phyloP scores from a whole-genome alignment of 1,140 invertebrate genomes.

The Ephestia elutella region DNA sequence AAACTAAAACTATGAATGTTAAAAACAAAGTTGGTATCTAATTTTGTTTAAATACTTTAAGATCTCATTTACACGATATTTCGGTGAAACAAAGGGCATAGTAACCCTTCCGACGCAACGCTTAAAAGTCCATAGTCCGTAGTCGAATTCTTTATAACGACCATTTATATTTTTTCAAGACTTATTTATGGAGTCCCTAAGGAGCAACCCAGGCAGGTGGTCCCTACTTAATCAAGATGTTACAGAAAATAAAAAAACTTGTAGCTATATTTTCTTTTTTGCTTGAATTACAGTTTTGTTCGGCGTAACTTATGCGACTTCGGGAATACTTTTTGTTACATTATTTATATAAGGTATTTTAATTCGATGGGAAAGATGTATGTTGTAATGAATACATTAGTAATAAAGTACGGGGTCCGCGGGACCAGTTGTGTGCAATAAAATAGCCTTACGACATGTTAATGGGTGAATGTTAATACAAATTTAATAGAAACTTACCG shows the following conservation, averaged over 20 bases:
- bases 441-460: slow-evolving; percentile 46
- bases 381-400: slow-evolving; percentile 69
- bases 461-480: slow-evolving; percentile 43
- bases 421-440: slow-evolving; percentile 51
- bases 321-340: slow-evolving; percentile 45
- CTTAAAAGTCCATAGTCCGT: slow-evolving; percentile 44
- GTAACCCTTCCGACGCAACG: slow-evolving; percentile 35
- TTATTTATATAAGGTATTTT: slow-evolving; percentile 64
- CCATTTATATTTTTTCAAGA: slow-evolving; percentile 65
- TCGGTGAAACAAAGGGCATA: slow-evolving; percentile 35
- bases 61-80: not conserved
- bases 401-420: slow-evolving; percentile 48
- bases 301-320: slow-evolving; percentile 49
- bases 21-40: no score
- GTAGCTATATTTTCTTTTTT: slow-evolving; percentile 62
- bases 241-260: slow-evolving; percentile 65
- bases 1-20: no score
- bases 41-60: not conserved
- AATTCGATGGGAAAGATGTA: slow-evolving; percentile 63
- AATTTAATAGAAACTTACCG: slow-evolving; percentile 34
- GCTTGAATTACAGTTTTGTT: slow-evolving; percentile 65
- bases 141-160: slow-evolving; percentile 56
- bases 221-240: slow-evolving; percentile 73
- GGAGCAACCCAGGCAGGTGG: slow-evolving; percentile 60
- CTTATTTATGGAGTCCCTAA: slow-evolving; percentile 64